Conservation (phyloP, 2,113 vertebrate genomes). For the Solenodon paradoxus region DNA sequence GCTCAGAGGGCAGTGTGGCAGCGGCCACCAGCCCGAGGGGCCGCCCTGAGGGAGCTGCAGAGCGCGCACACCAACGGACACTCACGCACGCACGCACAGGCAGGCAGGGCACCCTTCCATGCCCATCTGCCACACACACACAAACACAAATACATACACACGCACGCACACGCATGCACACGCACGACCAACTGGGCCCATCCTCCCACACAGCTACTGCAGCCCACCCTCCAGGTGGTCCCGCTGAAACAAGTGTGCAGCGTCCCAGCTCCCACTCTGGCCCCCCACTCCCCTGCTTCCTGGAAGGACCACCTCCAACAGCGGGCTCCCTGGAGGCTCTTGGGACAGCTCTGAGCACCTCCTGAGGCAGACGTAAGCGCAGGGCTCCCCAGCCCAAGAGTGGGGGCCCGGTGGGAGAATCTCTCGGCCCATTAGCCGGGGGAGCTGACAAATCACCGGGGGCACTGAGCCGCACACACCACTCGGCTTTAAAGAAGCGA, state of each 20-base stretch:
- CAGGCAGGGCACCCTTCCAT: neutral
- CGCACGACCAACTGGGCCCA: neutral
- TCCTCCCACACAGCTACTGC: accelerated
- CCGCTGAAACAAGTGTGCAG: neutral
- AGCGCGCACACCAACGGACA: neutral
- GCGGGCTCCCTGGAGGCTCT: neutral
- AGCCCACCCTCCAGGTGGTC: neutral
- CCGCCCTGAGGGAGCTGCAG: too few species aligned
- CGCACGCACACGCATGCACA: neutral
- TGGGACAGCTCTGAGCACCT: too few species aligned
- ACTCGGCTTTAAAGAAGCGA: conserved; percentile 83
- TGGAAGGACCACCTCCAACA: neutral
- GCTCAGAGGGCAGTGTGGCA: neutral
- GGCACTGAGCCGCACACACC: conserved; percentile 90
- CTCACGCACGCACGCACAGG: accelerated
- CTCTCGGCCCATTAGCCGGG: conserved; percentile 79
- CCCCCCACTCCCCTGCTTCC: neutral
- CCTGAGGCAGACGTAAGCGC: too few species aligned
- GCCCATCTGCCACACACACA: neutral
- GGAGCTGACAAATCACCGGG: conserved; percentile 88
- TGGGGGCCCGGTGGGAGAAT: neutral
- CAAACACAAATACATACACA: too few species aligned
- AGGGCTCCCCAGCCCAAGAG: conserved; percentile 24
- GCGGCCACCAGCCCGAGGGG: neutral
- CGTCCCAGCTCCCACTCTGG: neutral